Conservation (phyloP, 2,888 invertebrate species). For the Glyphotaelius pellucidus region DNA sequence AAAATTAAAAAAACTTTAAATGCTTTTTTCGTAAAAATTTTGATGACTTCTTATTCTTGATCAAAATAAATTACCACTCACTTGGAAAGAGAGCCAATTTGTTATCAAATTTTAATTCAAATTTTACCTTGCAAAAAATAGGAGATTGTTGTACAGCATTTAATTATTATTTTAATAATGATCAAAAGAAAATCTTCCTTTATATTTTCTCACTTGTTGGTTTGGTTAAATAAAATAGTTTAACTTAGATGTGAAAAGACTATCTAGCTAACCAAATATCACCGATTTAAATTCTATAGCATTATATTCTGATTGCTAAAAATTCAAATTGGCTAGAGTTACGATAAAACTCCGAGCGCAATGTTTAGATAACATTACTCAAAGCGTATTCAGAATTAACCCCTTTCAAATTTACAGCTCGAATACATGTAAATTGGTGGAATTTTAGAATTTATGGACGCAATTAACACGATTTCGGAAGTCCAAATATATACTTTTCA, state of each 20-base stretch:
- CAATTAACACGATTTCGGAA: conserved; percentile 10
- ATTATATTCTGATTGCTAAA: background rate
- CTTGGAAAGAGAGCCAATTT: no score
- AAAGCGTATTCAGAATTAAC: conserved; percentile 15
- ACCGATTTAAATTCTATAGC: background rate
- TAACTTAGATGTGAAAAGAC: background rate
- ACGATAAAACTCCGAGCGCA: background rate
- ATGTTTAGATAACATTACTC: conserved; percentile 8
- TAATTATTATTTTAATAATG: no score
- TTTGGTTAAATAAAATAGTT: background rate
- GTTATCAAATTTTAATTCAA: no score
- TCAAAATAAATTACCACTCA: no score
- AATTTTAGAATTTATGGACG: conserved; percentile 4
- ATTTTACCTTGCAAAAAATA: no score
- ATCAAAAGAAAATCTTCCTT: no score
- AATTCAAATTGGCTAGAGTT: conserved; percentile 8
- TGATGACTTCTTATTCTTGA: no score
- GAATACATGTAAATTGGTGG: background rate
- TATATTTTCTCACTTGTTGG: no score
- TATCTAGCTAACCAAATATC: background rate
- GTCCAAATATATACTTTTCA: background rate
- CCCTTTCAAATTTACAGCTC: background rate
- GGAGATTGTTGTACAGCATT: no score
- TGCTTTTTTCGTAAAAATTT: no score
- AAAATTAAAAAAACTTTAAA: no score